Evolutionary conservation across 2,797 vertebrate species (phyloP).

Genomic region (Sebastes aleutianus): DNA sequence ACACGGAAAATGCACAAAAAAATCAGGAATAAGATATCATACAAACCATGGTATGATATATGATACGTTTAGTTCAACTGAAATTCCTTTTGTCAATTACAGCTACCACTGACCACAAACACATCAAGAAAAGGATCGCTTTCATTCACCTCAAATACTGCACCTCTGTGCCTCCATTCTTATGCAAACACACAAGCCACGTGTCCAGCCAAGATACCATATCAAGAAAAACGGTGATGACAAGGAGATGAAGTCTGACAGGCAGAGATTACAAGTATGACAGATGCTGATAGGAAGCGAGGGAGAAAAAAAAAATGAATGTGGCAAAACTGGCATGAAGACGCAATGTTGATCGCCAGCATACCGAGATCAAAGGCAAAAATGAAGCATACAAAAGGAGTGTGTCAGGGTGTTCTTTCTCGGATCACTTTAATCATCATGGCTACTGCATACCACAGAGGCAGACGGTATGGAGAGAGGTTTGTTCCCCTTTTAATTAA

Average conservation of each 20-base stretch:
- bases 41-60: too few species aligned
- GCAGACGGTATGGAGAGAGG: conserved; percentile 28
- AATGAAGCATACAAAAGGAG: conserved; percentile 32
- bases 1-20: too few species aligned
- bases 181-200: not conserved
- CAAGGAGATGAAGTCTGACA: conserved; percentile 10
- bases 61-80: not conserved
- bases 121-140: not conserved
- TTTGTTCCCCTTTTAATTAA: conserved; percentile 28
- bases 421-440: conserved; percentile 40
- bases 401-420: conserved; percentile 36
- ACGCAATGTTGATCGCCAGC: conserved; percentile 20
- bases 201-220: conserved; percentile 4
- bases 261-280: conserved; percentile 23
- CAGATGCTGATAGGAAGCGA: conserved; percentile 2
- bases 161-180: not conserved
- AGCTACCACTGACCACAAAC: not conserved
- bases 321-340: conserved; percentile 36
- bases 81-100: not conserved
- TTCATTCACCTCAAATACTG: not conserved
- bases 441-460: conserved; percentile 50
- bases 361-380: conserved; percentile 47
- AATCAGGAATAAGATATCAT: too few species aligned
- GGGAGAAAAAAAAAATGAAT: not conserved
- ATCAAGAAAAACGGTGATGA: conserved; percentile 19